Base-by-base conservation (phyloP, 2,797 vertebrate species). In the Poecilia velifera region DNA sequence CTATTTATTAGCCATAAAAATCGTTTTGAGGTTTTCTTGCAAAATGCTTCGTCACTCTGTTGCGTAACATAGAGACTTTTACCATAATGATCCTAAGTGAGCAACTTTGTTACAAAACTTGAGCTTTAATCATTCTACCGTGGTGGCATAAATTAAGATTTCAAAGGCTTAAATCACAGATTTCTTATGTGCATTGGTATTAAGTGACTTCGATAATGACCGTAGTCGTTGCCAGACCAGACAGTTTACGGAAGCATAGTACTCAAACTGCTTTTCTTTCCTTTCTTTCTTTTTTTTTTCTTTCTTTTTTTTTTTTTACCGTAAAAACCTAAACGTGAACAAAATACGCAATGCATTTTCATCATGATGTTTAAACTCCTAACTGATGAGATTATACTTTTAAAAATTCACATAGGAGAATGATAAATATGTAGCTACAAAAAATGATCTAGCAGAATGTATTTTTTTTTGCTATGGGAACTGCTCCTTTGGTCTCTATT, bases 11-110 rank as follows among this genome's bases (percentile, higher is more conserved):
- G 36, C 20, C 20, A 22, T 22, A 8, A 16, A 74, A 55, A 3
- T 51, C 10, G 9, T 31, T 46, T 0, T 1, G 39, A 62, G n/a
- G 12, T 31, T 8, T 20, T 55, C 36, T 2, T 45, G 31, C 13
- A 57, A 79, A 80, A 25, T 41, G 78, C 75, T 76, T 70, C 31
- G 76, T 82, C 81, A 78, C 12, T 70, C 53, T 79, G 22, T 76
- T 86, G 34, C 28, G 55, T 20, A 86, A 75, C 74, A 9, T 16
- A 31, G 25, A 31, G 18, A 75, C 55, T 59, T 36, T 71, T 46
- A 71, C 68, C 13, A 14, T 71, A 71, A 46, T 71, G 6, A 45
- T 28, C 41, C 25, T 28, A 46, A 43, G 39, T 43, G 22, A n/a
- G 41, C 13, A 43, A 70, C 22, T n/a, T 43, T 25, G 13, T 16